These are phyloP conservation scores for Lochmaea crataegi DNA, from an alignment of 2,888 invertebrate species.

Conservation along the genomic window DNA sequence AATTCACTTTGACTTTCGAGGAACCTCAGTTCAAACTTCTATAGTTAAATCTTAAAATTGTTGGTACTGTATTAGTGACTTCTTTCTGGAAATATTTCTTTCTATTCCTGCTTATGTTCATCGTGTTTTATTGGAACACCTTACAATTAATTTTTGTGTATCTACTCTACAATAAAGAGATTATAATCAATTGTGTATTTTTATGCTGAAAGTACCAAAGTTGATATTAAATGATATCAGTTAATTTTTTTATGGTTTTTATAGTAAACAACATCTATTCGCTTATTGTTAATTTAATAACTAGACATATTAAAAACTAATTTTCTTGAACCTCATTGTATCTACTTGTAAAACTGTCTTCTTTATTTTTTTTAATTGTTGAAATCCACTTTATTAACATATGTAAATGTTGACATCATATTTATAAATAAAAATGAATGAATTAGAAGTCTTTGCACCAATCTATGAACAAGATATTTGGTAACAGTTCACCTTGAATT, in stretches of 20 bases:
- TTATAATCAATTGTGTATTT: not conserved
- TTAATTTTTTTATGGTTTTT: no score
- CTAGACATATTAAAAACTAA: no score
- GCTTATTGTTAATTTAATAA: no score
- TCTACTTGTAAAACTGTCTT: not conserved
- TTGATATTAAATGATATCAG: not conserved
- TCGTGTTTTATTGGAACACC: not conserved
- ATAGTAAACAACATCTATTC: no score
- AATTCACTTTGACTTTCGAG: not conserved
- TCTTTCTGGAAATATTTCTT: not conserved
- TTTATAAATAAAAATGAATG: conserved; percentile 32
- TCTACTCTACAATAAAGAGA: not conserved
- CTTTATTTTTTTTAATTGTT: not conserved
- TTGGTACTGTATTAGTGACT: not conserved
- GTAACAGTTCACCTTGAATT: conserved; percentile 41
- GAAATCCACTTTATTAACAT: not conserved
- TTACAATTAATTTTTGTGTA: not conserved
- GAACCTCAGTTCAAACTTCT: no score
- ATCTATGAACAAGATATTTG: conserved; percentile 29
- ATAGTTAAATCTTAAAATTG: not conserved
- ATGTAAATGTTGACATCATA: conserved; percentile 27
- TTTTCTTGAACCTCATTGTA: not conserved
- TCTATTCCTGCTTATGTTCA: not conserved
- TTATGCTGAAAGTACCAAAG: not conserved
- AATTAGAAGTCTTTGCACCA: conserved; percentile 27